A percentile compares a stretch with the other conserved stretches of the same genome.
Evolutionary conservation across 2,797 vertebrate species (phyloP).

Genomic region (Periparus ater): DNA sequence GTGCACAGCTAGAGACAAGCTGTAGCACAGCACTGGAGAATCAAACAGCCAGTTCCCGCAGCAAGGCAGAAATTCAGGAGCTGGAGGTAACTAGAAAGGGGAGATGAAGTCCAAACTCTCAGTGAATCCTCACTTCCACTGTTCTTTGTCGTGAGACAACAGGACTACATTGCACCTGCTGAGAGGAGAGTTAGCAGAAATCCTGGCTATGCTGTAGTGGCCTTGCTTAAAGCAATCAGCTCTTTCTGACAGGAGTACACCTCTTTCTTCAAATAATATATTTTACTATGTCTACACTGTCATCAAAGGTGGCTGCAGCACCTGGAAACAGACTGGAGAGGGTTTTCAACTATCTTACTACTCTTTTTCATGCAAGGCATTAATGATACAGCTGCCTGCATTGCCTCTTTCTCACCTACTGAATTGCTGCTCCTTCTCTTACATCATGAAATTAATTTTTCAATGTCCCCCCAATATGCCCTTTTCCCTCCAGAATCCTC

Average conservation of each 20-base stretch:
- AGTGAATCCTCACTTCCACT: not conserved
- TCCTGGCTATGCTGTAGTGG: not conserved
- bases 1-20: slow-evolving; percentile 25
- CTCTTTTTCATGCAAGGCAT: not conserved
- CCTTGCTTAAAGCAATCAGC: not conserved
- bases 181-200: not conserved
- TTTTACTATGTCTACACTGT: not conserved
- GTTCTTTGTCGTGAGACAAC: not conserved
- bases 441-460: not conserved
- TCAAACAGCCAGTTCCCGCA: not conserved
- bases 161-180: not conserved
- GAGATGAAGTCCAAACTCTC: not conserved
- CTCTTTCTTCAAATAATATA: not conserved
- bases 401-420: not conserved
- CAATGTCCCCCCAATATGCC: not conserved
- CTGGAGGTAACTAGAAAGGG: not conserved
- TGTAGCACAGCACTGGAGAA: not conserved
- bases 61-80: not conserved
- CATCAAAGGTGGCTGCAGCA: not conserved
- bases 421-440: not conserved
- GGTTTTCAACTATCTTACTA: not conserved
- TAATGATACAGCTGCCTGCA: not conserved
- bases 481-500: not conserved
- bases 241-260: not conserved
- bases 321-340: not conserved